Conservation (phyloP, 1,140 invertebrate genomes). For the Ceratitis capitata region DNA sequence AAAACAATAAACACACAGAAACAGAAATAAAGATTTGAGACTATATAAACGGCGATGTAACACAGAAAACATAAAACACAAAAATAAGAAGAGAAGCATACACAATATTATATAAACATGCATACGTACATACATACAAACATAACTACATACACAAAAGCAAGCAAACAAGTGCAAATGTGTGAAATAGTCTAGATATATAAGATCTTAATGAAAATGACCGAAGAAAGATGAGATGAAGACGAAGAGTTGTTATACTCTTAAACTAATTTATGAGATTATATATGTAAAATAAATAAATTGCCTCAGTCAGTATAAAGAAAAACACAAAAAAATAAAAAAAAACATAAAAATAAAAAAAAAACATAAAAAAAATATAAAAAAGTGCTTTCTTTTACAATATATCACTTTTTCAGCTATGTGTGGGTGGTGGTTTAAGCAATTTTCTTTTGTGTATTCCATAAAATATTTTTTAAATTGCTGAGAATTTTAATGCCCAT, state of each 20-base stretch:
- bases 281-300: constrained; percentile 59
- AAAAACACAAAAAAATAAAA: constrained; percentile 39
- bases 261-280: constrained; percentile 62
- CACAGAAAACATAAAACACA: background rate
- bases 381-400: background rate
- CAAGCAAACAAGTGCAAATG: constrained; percentile 23
- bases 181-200: constrained; percentile 29
- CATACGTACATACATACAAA: constrained; percentile 1
- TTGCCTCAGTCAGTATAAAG: constrained; percentile 65
- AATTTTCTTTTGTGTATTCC: background rate
- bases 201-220: background rate
- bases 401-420: background rate
- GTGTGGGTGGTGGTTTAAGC: background rate
- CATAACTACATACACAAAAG: background rate
- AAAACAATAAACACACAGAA: background rate
- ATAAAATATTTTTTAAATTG: background rate
- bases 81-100: background rate
- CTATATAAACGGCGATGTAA: background rate
- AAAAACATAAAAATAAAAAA: background rate
- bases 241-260: constrained; percentile 44
- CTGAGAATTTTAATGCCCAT: too few species aligned
- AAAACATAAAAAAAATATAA: background rate
- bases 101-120: background rate
- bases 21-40: too few species aligned
- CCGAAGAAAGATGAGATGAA: constrained; percentile 41